Percentiles rank a stretch among this genome's conserved stretches.
Conservation (phyloP, 2,113 vertebrate species). For the Rhegmatorhina hoffmannsi region DNA sequence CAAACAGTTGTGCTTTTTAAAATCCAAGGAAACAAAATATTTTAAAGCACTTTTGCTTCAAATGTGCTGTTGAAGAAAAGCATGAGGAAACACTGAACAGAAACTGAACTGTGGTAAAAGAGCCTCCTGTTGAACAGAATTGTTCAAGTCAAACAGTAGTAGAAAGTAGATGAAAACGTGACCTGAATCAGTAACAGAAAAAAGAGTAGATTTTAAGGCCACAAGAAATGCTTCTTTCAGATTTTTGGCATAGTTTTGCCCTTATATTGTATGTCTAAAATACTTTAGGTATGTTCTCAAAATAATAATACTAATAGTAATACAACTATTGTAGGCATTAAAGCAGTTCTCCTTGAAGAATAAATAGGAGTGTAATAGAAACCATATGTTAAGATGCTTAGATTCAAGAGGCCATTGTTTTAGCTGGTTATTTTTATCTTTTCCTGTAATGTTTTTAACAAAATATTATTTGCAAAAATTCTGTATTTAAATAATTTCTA, state of each 20-base stretch:
- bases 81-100: conserved; percentile 27
- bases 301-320: conserved; percentile 9
- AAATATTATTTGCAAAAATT: neutral
- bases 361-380: conserved; percentile 36
- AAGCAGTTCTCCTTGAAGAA: conserved; percentile 47
- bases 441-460: neutral
- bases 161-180: conserved; percentile 59
- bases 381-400: conserved; percentile 48
- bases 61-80: conserved; percentile 39
- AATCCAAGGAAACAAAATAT: conserved; percentile 43
- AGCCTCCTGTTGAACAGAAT: conserved; percentile 19
- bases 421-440: conserved; percentile 27
- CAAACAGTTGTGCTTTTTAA: neutral
- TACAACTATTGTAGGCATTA: neutral
- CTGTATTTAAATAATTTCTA: neutral
- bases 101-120: conserved; percentile 25
- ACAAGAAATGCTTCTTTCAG: conserved; percentile 30
- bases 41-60: conserved; percentile 41
- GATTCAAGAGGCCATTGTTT: conserved; percentile 31
- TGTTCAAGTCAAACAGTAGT: conserved; percentile 51
- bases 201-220: neutral
- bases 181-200: conserved; percentile 51
- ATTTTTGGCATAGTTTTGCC: conserved; percentile 49
- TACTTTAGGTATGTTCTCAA: conserved; percentile 30
- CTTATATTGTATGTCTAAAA: conserved; percentile 38